phyloP scores from a whole-genome alignment of 53 echinoderm and acorn worm genomes.

The Zoroaster sp. region DNA sequence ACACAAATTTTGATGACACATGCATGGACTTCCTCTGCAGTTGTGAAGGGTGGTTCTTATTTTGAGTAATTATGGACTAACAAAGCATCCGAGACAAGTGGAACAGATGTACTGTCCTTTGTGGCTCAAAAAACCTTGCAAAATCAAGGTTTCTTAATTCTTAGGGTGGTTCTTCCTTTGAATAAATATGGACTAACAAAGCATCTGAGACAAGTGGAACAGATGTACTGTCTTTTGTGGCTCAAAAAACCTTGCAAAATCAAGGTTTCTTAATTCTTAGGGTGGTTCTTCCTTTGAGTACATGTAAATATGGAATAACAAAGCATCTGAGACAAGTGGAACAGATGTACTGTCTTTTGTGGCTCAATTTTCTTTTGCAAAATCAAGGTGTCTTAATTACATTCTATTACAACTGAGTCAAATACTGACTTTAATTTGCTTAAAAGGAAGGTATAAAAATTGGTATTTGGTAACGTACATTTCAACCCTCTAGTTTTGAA shows the following conservation, averaged over 20 bases:
- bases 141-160: too few relatives aligned
- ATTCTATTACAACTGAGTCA: too few relatives aligned
- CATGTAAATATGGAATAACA: not conserved
- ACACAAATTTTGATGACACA: conserved; percentile 19
- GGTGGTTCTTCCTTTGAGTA: not conserved
- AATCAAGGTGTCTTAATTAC: not conserved
- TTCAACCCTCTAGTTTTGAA: too few relatives aligned
- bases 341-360: too few relatives aligned
- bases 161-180: not conserved
- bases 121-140: too few relatives aligned
- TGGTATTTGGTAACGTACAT: too few relatives aligned
- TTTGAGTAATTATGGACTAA: not conserved
- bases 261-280: not conserved
- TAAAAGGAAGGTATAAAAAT: too few relatives aligned
- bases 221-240: too few relatives aligned
- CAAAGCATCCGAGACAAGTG: not conserved
- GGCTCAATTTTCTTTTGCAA: not conserved
- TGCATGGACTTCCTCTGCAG: conserved; percentile 6
- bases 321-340: not conserved
- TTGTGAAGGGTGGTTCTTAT: not conserved
- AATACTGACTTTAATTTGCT: too few relatives aligned
- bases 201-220: not conserved
- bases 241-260: not conserved
- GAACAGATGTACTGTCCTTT: too few relatives aligned
- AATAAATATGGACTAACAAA: not conserved